Conservation (phyloP, 92 coral and sea anemone genomes). For the Actinostola sp. region DNA sequence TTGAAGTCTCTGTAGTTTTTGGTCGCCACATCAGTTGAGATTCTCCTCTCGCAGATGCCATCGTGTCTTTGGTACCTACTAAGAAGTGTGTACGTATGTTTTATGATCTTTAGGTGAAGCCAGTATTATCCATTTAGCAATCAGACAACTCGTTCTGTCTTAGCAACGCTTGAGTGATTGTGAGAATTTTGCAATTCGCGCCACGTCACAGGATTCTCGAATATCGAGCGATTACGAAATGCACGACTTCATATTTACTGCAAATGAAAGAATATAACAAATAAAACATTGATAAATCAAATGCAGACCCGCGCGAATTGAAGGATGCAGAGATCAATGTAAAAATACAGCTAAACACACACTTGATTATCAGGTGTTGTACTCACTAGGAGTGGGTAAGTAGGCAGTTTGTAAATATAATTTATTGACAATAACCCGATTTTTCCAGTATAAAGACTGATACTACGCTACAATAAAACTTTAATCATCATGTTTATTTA, state of each 20-base stretch:
- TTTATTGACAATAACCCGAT: too few species aligned
- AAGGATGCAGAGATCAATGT: not conserved
- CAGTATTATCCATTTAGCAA: not conserved
- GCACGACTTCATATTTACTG: not conserved
- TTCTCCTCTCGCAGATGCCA: conserved; percentile 78
- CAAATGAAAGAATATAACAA: not conserved
- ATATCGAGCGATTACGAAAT: not conserved
- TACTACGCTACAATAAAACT: too few species aligned
- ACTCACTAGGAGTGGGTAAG: conserved; percentile 1
- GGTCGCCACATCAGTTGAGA: conserved; percentile 82
- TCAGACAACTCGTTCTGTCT: conserved; percentile 9
- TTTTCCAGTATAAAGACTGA: too few species aligned
- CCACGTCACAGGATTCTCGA: conserved; percentile 77
- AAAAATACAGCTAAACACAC: not conserved
- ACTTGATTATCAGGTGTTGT: conserved; percentile 2
- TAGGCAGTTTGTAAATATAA: not conserved
- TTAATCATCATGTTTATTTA: too few species aligned
- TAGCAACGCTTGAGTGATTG: conserved; percentile 29
- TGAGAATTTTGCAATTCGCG: conserved; percentile 56
- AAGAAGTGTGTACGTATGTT: not conserved
- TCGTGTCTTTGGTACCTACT: not conserved
- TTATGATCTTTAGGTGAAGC: not conserved
- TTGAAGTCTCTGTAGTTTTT: conserved; percentile 50
- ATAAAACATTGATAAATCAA: not conserved
- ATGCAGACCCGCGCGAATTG: not conserved